Base-by-base conservation (phyloP, 2,888 invertebrate species). In the Microplitis manilae region DNA sequence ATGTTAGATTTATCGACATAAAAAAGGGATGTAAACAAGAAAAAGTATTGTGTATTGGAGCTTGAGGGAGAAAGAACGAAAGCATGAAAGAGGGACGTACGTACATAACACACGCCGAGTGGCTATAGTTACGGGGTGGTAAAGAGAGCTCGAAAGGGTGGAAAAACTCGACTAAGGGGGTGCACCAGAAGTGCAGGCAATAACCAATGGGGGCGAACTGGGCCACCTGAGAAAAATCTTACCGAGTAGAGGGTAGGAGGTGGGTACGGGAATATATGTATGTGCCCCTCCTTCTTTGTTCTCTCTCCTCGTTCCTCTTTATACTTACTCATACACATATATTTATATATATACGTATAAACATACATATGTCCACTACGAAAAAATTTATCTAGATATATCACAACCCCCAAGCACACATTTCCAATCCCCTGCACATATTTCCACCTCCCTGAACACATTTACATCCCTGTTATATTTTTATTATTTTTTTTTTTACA, bases 211-310 rank as follows among this genome's bases (percentile, higher is more conserved):
- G 83, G 84, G 81, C 85, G 84, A 87, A 86, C 85, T 87, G 86
- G 87, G 86, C 87, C 86, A 87, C 82, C 82, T 82, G 86, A 86
- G 87, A 85, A 87, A 87, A 86, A 87, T 87, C 85, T 86, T 84
- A 80, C 79, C 82, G 81, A 79, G 62, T 39, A 69, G 59, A n/a
- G 62, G 65, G 68, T 41, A 40, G 61, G 38, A 30, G 30, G 69
- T 72, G 60, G 59, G 69, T 40, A n/a, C 8, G 79, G 74, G 75
- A 20, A 15, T 62, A 20, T 15, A 6, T 39, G 73, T 13, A 50
- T 73, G 70, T 17, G 17, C 70, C 50, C 20, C 70, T 30, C 59
- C 70, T 60, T 60, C 60, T 70, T 59, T 60, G 20, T 70, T 17
- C 30, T 60, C 64, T 17, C n/a, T 20, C 38, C 38, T 65, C 38